phyloP scores from a whole-genome alignment of 2,888 invertebrate species.

The Drosophila trichaetosa region DNA sequence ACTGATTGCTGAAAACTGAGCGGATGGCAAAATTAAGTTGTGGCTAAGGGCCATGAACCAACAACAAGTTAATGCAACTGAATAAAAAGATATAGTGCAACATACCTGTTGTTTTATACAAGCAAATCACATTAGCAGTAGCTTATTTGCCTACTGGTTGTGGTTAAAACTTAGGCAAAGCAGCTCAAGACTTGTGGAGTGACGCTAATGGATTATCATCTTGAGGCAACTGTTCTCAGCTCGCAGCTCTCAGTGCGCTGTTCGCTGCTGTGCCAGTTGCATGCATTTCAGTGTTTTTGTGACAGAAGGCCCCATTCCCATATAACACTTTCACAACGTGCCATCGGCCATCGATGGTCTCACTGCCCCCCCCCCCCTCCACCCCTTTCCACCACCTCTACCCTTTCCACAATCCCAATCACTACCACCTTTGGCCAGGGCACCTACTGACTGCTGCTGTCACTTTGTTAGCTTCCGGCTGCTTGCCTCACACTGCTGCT shows the following conservation, averaged over 20 bases:
- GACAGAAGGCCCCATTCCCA: conserved; percentile 42
- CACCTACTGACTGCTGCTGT: conserved; percentile 31
- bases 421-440: not conserved
- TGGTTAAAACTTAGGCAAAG: not conserved
- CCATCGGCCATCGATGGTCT: conserved; percentile 49
- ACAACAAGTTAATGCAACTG: not conserved
- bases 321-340: conserved; percentile 62
- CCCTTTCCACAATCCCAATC: not conserved
- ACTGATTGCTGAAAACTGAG: not conserved
- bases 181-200: conserved; percentile 13
- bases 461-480: conserved; percentile 53
- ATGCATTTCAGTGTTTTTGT: conserved; percentile 13
- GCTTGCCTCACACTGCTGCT: conserved; percentile 13
- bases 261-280: conserved; percentile 41
- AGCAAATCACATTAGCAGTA: not conserved
- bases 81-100: not conserved
- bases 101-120: not conserved
- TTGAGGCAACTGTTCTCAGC: conserved; percentile 35
- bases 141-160: not conserved
- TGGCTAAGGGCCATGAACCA: not conserved
- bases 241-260: not conserved
- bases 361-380: not conserved
- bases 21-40: not conserved
- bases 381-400: not conserved
- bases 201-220: conserved; percentile 13